Base-by-base conservation (phyloP, 2,888 invertebrate species). In the Drosophila greeni region DNA sequence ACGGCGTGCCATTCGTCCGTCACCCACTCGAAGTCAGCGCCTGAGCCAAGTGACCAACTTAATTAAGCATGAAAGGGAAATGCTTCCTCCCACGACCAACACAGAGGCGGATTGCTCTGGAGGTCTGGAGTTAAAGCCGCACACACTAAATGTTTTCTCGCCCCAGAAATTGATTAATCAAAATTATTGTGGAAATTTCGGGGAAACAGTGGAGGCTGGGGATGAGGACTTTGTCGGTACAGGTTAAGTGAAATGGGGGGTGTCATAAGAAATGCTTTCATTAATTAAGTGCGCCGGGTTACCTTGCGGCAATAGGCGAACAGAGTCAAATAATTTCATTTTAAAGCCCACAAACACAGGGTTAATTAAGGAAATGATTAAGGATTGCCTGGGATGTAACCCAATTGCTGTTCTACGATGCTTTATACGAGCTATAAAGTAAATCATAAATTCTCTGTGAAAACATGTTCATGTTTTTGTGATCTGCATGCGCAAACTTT, bases 1-100 rank as follows among this genome's bases (percentile, higher is more conserved):
- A 3, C 14, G 29, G 8, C 43, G 2, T 16, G 26, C 26, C 45
- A 31, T 76, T 37, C 37, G 29, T 49, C n/a, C 77, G 73, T 77
- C 83, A 80, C 83, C 82, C 82, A 77, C 85, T 80, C 73, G 74
- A 73, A 60, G 71, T 77, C 78, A 79, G 73, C 78, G 81, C 76
- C 82, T 68, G 67, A 73, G 71, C 66, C 70, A 82, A 82, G 83
- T 80, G 82, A 84, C 82, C 82, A 82, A 84, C 80, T 84, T 84
- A 84, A 82, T 82, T 84, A 82, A 84, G 81, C 85, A 69, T 77
- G 77, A 80, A 80, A 80, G 81, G 83, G 73, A 79, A 79, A 83
- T 75, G 81, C 71, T 83, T 80, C 81, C 81, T 76, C 84, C 79
- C 69, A 83, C 54, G 36, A 47, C 37, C 47, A 29, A 64, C 14